These are phyloP conservation scores for Oostethus manadensis DNA, from an alignment of 2,113 vertebrate genomes.

Conservation along the genomic window DNA sequence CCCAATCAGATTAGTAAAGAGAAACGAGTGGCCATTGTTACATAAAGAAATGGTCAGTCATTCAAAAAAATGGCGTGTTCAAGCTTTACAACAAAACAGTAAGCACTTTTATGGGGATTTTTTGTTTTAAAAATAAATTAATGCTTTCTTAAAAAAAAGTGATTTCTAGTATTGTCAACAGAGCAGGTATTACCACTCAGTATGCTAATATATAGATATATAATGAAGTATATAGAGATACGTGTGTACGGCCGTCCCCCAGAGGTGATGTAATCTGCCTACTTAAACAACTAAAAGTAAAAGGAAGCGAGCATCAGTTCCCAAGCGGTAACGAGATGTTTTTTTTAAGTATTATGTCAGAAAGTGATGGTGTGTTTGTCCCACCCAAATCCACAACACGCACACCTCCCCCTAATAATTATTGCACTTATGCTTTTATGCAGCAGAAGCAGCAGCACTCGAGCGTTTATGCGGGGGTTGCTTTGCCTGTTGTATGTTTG, in stretches of 20 bases:
- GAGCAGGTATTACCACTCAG: constrained; percentile 3
- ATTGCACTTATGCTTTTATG: constrained; percentile 62
- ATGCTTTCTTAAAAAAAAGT: neutral
- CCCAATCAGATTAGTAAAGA: too few relatives aligned
- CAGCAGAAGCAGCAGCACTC: constrained; percentile 30
- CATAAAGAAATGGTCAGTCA: too few relatives aligned
- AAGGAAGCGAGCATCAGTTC: constrained; percentile 11
- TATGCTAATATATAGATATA: neutral
- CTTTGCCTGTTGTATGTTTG: constrained; percentile 71
- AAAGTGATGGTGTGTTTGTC: too few relatives aligned
- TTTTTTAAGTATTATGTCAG: neutral
- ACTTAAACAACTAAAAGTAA: constrained; percentile 25
- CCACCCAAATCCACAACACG: neutral
- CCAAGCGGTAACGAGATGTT: neutral
- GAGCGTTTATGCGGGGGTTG: constrained; percentile 23
- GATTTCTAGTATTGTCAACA: constrained; percentile 26
- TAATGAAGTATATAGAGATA: neutral
- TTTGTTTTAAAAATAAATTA: too few relatives aligned
- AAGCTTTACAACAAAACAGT: too few relatives aligned
- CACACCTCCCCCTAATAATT: constrained; percentile 1
- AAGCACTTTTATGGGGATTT: too few relatives aligned
- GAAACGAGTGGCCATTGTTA: too few relatives aligned
- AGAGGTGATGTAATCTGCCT: constrained; percentile 25
- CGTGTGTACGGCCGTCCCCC: neutral
- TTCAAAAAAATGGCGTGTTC: too few relatives aligned